Base-by-base conservation (phyloP, 1,140 invertebrate genomes). In the Chymomyza costata region DNA sequence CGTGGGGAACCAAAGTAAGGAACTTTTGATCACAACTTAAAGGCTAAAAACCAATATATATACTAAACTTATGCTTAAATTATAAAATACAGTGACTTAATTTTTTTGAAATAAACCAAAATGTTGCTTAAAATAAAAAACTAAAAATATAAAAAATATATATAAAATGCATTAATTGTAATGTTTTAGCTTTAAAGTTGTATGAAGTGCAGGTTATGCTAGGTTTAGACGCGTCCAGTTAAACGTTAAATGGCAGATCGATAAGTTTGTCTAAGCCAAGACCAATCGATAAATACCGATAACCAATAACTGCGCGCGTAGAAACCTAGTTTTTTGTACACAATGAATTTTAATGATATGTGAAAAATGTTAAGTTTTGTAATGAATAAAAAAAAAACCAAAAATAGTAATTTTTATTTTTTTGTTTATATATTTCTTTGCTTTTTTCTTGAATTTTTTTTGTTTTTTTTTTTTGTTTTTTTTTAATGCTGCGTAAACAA, bases 1-100 rank as follows among this genome's bases (percentile, higher is more conserved):
- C 57, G 44, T 51, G 69, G 66, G 66, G 67, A 82, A 67, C 71
- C 66, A 82, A 82, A 73, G 53, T 73, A 80, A 82, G 78, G 78
- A 82, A 82, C 78, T 82, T 82, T 73, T 65, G 78, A 82, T 73
- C 71, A 71, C 71, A 82, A 82, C 76, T 82, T 78, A 82, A 44
- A 59, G 37, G 41, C 65, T 76, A 76, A 46, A 56, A 61, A 61
- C 34, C 51, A 30, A 74, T n/a, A n/a, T n/a, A n/a, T n/a, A n/a
- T n/a, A 69, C 38, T 48, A 13, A 19, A 40, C 54, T 60, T 54
- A 44, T 16, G 25, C 32, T 44, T 70, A 66, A 62, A 39, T 66
- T 76, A n/a, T 66, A 78, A 53, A 37, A 17, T 14, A n/a, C 19
- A 17, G 16, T 44, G 5, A 2, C 13, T 44, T 25, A 25, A 44